A percentile compares a stretch with the other conserved stretches of the same genome.
phyloP scores from a whole-genome alignment of 2,113 vertebrate genomes.

The Actenoides hombroni region DNA sequence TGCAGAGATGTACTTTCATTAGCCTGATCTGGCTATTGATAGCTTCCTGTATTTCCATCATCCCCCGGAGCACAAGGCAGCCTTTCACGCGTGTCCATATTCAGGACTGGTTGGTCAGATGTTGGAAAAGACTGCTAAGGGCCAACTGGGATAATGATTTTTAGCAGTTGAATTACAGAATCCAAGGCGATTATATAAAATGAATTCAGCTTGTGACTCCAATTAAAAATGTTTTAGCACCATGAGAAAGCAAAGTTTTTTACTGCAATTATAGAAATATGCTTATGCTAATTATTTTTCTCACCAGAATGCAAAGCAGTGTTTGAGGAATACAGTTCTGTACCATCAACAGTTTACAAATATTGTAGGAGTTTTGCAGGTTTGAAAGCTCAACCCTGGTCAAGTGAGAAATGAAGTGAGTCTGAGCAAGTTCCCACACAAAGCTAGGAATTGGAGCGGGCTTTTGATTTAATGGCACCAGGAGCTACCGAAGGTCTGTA shows the following conservation, averaged over 20 bases:
- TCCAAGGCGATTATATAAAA: conserved; percentile 12
- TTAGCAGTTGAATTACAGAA: conserved; percentile 22
- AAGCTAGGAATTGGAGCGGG: background rate
- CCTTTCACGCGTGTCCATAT: background rate
- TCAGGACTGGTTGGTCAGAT: background rate
- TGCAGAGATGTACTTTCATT: conserved; percentile 37
- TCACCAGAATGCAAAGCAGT: background rate
- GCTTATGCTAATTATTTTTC: background rate
- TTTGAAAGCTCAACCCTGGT: background rate
- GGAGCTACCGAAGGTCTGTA: background rate
- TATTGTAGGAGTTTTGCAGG: background rate
- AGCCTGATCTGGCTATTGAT: conserved; percentile 29
- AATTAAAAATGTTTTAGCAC: conserved; percentile 5
- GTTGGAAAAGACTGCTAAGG: background rate
- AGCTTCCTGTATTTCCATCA: background rate
- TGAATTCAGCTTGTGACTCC: conserved; percentile 11
- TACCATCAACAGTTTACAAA: background rate
- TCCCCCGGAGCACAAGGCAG: background rate
- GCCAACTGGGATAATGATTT: conserved; percentile 30
- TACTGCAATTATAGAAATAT: background rate
- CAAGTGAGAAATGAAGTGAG: background rate
- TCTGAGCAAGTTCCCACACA: background rate
- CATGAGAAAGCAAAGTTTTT: background rate
- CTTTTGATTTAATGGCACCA: background rate
- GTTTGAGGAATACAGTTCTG: background rate